These are phyloP conservation scores for Epinephelus coioides DNA, from an alignment of 2,797 vertebrate species.

Conservation along the genomic window DNA sequence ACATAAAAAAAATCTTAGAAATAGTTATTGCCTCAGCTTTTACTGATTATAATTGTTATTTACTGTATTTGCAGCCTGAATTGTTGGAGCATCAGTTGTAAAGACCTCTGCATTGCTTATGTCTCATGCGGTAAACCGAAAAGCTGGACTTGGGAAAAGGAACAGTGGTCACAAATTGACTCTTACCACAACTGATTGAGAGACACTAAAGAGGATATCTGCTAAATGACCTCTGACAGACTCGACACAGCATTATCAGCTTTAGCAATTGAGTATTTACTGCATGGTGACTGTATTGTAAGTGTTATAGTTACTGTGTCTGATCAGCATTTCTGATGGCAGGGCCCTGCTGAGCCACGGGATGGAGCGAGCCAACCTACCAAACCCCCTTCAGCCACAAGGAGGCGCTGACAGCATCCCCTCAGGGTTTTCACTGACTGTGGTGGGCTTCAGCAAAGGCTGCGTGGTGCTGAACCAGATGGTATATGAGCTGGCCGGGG, in stretches of 20 bases:
- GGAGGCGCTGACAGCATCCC: slow-evolving; percentile 70
- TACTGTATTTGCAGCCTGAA: background rate
- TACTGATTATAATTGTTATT: background rate
- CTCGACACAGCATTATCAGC: background rate
- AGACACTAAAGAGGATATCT: background rate
- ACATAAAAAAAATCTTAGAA: background rate
- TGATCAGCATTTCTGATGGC: slow-evolving; percentile 7
- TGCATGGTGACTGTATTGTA: background rate
- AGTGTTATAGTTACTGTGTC: background rate
- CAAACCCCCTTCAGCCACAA: slow-evolving; percentile 63
- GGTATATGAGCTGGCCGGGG: slow-evolving; percentile 92
- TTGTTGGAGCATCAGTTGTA: background rate
- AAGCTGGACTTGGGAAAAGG: background rate
- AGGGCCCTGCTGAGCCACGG: slow-evolving; percentile 91
- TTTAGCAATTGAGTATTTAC: background rate
- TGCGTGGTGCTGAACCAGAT: slow-evolving; percentile 99
- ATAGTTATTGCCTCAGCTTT: background rate
- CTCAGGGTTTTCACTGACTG: slow-evolving; percentile 84
- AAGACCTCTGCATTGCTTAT: background rate
- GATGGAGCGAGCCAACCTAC: slow-evolving; percentile 86
- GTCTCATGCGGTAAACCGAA: background rate
- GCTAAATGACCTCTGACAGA: background rate
- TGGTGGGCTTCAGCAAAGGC: slow-evolving; percentile 99
- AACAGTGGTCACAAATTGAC: background rate
- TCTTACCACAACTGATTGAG: background rate